Evolutionary conservation across 2,113 vertebrate genomes (phyloP), one percentile per base, ranked within the genome.

Genomic region (Marmota flaviventris): DNA sequence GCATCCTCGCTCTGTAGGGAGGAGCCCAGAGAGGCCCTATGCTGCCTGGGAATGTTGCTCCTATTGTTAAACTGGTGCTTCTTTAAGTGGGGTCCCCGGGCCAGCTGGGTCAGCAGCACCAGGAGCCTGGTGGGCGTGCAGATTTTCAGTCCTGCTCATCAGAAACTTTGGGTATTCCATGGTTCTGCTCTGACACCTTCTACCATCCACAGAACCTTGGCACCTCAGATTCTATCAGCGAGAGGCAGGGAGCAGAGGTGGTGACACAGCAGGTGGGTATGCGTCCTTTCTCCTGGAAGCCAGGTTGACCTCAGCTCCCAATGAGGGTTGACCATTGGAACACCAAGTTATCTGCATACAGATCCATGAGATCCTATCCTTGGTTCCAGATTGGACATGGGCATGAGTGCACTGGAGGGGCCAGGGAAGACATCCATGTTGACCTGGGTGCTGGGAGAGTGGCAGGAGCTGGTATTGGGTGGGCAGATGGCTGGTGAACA

Each of bases 401-500:
- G 39, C 56, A 22, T 18, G n/a, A 73, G 81, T 25, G 29, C 25
- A 12, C 45, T 45, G 45, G 27, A 5, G 14, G 58, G 56, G 48
- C 51, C 78, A 39, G 12, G 56, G 32, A 70, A 24, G 72, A 45
- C 37, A 34, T 17, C 56, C 1, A 4, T 42, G 32, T 51, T 10
- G 42, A 51, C 10, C 53, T 39, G 85, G 76, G 48, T 24, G 22
- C 34, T 11, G 51, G 1, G 3, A 32, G 14, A n/a, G 45, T 6
- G 25, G 9, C 0, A 0, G 22, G 39, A 22, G 61, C 51, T 18
- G 22, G 32, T 8, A 25, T 5, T 32, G 17, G 42, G 61, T 4
- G 8, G 39, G 37, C 51, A 17, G 37, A 37, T 0, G 13, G 37
- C 9, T 63, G 56, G 8, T 8, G 25, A 0, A 25, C 37, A 12